phyloP scores from a whole-genome alignment of 37 sponge, comb jelly and placozoan genomes.

The Bolinopsis microptera region DNA sequence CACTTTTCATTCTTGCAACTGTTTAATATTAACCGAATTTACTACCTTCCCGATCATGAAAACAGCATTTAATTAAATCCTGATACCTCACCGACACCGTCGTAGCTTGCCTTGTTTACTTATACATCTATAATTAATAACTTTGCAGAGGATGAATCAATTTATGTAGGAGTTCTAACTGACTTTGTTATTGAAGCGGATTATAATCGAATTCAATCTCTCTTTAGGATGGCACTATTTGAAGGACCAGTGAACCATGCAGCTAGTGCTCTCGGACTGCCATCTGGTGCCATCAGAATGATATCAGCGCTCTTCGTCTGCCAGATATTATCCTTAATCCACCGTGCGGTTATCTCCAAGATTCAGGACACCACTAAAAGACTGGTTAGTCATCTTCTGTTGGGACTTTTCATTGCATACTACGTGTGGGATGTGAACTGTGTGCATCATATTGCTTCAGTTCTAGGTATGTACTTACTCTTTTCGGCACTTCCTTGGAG shows the following conservation, averaged over 20 bases:
- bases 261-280: not conserved
- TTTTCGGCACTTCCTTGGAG: not conserved
- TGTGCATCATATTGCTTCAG: conserved; percentile 6
- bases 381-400: not conserved
- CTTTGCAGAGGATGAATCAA: no score
- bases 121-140: no score
- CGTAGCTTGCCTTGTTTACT: no score
- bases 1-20: no score
- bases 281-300: conserved; percentile 6
- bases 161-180: no score
- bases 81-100: no score
- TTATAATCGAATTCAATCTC: no score
- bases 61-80: no score
- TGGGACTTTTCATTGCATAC: not conserved
- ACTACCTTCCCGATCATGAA: no score
- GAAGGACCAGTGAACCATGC: not conserved
- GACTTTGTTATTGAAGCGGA: no score
- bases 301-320: not conserved
- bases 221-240: not conserved
- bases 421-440: conserved; percentile 11
- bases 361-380: not conserved
- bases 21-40: no score
- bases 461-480: not conserved
- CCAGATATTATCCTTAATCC: not conserved
- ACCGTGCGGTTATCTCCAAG: not conserved